Evolutionary conservation across 2,113 vertebrate species (phyloP).

Genomic region (Pao palembangensis): DNA sequence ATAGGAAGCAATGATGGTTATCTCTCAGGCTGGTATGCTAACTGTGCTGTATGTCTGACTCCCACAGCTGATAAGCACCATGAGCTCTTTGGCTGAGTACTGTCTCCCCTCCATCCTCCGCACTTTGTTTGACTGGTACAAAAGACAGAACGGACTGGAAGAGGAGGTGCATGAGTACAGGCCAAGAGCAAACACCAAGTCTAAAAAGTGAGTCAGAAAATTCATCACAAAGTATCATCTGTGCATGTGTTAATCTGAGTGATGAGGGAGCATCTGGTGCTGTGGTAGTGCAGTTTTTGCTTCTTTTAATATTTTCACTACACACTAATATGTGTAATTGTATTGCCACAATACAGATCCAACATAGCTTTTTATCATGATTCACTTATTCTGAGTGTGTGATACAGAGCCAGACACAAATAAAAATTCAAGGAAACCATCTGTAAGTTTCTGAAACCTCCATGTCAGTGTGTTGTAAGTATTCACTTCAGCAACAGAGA

Average conservation of each 20-base stretch:
- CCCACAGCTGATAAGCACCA: conserved; percentile 88
- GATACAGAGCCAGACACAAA: no score
- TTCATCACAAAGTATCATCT: background rate
- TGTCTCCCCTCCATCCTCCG: conserved; percentile 95
- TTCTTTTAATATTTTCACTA: no score
- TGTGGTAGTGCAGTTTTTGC: no score
- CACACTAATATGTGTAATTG: no score
- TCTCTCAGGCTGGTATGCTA: conserved; percentile 38
- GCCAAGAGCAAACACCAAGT: conserved; percentile 92
- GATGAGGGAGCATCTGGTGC: no score
- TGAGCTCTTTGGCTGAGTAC: conserved; percentile 97
- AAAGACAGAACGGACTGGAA: conserved; percentile 93
- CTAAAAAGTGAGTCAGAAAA: conserved; percentile 87
- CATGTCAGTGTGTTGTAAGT: no score
- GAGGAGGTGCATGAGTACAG: conserved; percentile 93
- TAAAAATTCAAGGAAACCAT: no score
- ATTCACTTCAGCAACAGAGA: no score
- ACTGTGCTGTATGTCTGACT: conserved; percentile 30
- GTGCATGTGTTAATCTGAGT: background rate
- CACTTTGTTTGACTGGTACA: conserved; percentile 98
- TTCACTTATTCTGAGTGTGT: no score
- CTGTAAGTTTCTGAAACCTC: no score
- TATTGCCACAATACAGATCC: no score
- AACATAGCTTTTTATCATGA: no score
- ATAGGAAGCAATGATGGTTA: conserved; percentile 48